phyloP scores from a whole-genome alignment of 2,888 invertebrate species.

The Noctuana brunneofusca region DNA sequence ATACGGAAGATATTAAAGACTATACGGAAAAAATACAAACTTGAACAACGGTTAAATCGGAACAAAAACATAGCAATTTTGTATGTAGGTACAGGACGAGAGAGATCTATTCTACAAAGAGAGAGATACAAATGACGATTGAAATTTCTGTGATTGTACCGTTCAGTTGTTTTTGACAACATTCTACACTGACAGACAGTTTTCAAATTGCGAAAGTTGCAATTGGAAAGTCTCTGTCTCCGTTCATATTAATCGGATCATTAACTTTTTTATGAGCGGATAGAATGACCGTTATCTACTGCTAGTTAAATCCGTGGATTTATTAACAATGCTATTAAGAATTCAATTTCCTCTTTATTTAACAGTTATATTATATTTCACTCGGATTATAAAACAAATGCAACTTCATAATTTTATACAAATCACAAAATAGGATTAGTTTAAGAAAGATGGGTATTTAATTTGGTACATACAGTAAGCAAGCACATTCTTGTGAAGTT shows the following conservation, averaged over 20 bases:
- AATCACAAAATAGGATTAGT: neutral
- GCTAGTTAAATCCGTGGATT: neutral
- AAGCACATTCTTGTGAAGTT: no score
- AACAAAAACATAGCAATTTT: neutral
- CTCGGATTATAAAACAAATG: neutral
- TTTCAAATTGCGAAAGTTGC: constrained; percentile 9
- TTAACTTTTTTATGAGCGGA: neutral
- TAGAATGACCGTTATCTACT: neutral
- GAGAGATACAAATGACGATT: neutral
- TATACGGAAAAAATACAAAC: neutral
- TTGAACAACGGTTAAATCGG: neutral
- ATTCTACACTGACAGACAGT: neutral
- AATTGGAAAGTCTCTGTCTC: neutral
- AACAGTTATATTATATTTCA: neutral
- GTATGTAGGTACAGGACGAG: neutral
- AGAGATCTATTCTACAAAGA: neutral
- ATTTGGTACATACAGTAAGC: no score
- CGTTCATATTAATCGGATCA: neutral
- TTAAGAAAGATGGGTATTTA: no score
- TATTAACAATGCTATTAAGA: neutral
- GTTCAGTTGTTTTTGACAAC: constrained; percentile 14
- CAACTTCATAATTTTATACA: constrained; percentile 11
- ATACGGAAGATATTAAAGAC: neutral
- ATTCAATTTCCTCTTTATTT: neutral
- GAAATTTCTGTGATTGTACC: constrained; percentile 2